phyloP scores from a whole-genome alignment of 2,888 invertebrate species.

The Ischnura elegans region DNA sequence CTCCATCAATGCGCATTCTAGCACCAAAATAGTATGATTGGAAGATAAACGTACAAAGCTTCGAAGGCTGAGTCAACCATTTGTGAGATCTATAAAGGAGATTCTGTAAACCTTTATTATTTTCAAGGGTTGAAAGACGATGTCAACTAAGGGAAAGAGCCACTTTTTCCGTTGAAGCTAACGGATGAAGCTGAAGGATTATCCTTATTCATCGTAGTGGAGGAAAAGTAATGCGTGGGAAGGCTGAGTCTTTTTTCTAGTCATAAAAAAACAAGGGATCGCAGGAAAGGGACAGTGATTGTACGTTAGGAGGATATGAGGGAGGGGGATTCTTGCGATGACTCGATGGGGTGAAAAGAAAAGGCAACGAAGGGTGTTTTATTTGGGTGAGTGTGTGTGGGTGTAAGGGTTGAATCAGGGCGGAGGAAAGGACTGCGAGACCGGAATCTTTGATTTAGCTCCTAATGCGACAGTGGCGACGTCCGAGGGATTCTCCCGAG shows the following conservation, averaged over 20 bases:
- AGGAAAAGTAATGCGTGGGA: too few species aligned
- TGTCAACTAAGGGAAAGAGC: background rate
- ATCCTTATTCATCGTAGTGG: too few species aligned
- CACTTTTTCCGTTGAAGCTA: background rate
- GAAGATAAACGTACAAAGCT: too few species aligned
- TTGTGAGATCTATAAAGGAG: background rate
- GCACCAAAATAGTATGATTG: too few species aligned
- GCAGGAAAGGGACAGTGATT: too few species aligned
- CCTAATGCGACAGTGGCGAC: constrained; percentile 12
- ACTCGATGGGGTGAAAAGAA: background rate
- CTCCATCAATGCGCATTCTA: too few species aligned
- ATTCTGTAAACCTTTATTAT: background rate
- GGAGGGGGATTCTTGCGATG: background rate
- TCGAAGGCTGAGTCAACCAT: too few species aligned
- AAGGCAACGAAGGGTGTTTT: background rate
- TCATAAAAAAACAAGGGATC: background rate
- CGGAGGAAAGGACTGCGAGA: background rate
- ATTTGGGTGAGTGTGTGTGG: too few species aligned
- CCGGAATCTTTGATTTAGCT: constrained; percentile 32
- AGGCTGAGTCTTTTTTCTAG: background rate
- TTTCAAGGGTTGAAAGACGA: background rate
- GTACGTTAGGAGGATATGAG: background rate
- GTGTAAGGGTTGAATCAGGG: background rate
- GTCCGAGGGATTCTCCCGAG: constrained; percentile 23
- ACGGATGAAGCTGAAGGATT: background rate